Evolutionary conservation across 2,888 invertebrate genomes (phyloP).

Genomic region (Micoletzkya japonica): DNA sequence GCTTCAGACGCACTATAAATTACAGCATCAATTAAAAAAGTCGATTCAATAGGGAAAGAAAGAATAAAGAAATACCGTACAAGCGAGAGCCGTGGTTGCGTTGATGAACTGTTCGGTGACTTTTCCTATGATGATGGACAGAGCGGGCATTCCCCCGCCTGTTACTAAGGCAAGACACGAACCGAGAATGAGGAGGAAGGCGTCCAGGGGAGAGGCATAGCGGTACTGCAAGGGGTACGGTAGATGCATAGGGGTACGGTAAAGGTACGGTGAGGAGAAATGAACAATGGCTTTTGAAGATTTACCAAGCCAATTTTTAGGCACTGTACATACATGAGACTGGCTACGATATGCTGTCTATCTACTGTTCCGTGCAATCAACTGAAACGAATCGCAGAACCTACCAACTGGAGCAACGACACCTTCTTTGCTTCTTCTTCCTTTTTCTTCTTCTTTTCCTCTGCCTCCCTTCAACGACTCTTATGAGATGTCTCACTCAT

Average conservation of each 20-base stretch:
- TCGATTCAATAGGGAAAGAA: not conserved
- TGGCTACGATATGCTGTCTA: no score
- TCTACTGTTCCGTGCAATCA: not conserved
- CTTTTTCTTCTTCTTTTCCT: constrained; percentile 27
- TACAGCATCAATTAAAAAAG: no score
- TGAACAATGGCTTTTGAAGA: no score
- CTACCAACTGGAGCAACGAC: constrained; percentile 43
- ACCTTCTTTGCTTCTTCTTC: constrained; percentile 35
- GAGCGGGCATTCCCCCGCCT: constrained; percentile 23
- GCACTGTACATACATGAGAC: no score
- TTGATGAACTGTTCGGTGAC: constrained; percentile 47
- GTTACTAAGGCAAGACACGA: constrained; percentile 11
- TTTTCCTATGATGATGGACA: constrained; percentile 35
- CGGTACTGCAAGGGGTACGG: constrained; percentile 19
- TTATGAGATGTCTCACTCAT: not conserved
- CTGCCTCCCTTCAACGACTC: constrained; percentile 11
- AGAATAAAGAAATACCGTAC: constrained; percentile 8
- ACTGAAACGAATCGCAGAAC: not conserved
- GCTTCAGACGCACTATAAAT: not conserved
- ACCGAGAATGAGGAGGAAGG: constrained; percentile 13
- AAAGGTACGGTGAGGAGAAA: no score
- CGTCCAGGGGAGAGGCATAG: constrained; percentile 15
- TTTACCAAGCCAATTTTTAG: no score
- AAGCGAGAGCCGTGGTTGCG: constrained; percentile 23
- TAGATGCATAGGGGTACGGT: no score